A percentile compares a stretch with the other conserved stretches of the same genome.
Conservation (phyloP, 2,888 invertebrate genomes). For the Coenonympha glycerion region DNA sequence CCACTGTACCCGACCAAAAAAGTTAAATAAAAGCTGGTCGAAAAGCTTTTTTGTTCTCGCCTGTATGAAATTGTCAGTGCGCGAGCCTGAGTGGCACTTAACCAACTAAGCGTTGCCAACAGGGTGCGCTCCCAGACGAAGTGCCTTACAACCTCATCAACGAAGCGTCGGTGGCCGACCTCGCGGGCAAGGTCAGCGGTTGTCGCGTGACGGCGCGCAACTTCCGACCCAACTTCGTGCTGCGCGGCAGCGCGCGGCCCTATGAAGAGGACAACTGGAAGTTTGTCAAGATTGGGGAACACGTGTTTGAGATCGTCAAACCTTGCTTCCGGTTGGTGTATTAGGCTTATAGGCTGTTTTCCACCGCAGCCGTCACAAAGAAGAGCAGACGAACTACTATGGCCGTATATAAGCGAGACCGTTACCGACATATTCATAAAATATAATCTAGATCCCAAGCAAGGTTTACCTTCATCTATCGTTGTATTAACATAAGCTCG, state of each 20-base stretch:
- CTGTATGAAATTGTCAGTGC: no score
- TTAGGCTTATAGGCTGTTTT: neutral
- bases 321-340: conserved; percentile 77
- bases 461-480: no score
- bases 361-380: neutral
- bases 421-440: no score
- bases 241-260: conserved; percentile 74
- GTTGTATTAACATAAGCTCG: no score
- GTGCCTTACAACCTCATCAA: conserved; percentile 81
- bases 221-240: conserved; percentile 83
- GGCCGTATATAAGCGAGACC: no score
- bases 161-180: conserved; percentile 79
- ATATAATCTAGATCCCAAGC: no score
- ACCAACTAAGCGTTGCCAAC: no score
- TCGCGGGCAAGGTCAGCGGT: conserved; percentile 76
- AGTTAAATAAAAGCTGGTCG: no score
- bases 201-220: conserved; percentile 63
- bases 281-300: conserved; percentile 81
- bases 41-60: no score
- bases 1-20: no score
- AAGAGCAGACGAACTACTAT: no score
- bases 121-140: conserved; percentile 81
- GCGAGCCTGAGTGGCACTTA: no score
- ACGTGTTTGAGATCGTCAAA: conserved; percentile 78
- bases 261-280: conserved; percentile 83